phyloP scores from a whole-genome alignment of 1,140 invertebrate species.

The Arion vulgaris region DNA sequence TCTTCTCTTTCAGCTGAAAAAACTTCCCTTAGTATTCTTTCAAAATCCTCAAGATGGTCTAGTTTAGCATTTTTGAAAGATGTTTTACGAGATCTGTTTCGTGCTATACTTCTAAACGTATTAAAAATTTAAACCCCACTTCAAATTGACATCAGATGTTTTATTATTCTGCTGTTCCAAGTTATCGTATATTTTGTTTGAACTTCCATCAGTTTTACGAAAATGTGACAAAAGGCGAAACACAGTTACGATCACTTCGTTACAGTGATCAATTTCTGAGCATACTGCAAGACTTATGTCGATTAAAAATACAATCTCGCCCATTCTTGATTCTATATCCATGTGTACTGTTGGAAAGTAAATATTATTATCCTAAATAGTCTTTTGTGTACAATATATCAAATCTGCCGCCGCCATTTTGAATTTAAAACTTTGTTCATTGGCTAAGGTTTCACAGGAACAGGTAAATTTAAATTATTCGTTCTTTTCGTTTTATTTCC shows the following conservation, averaged over 20 bases:
- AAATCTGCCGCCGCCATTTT: slow-evolving; percentile 5
- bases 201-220: not conserved
- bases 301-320: slow-evolving; percentile 18
- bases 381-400: not conserved
- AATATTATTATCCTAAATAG: not conserved
- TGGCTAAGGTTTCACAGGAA: too few species aligned
- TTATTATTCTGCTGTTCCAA: not conserved
- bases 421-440: not conserved
- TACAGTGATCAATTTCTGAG: slow-evolving; percentile 1
- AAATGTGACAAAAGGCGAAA: not conserved
- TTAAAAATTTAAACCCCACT: slow-evolving; percentile 38
- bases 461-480: too few species aligned
- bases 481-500: too few species aligned
- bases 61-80: not conserved
- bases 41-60: slow-evolving; percentile 19
- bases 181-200: not conserved
- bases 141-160: not conserved
- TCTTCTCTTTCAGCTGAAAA: slow-evolving; percentile 1
- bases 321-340: not conserved
- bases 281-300: slow-evolving; percentile 19
- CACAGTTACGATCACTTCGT: not conserved
- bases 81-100: not conserved
- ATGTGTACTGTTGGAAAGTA: not conserved
- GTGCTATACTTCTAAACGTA: not conserved
- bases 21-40: not conserved